Conservation (phyloP, 2,113 vertebrate genomes). For the Platysternon megacephalum region DNA sequence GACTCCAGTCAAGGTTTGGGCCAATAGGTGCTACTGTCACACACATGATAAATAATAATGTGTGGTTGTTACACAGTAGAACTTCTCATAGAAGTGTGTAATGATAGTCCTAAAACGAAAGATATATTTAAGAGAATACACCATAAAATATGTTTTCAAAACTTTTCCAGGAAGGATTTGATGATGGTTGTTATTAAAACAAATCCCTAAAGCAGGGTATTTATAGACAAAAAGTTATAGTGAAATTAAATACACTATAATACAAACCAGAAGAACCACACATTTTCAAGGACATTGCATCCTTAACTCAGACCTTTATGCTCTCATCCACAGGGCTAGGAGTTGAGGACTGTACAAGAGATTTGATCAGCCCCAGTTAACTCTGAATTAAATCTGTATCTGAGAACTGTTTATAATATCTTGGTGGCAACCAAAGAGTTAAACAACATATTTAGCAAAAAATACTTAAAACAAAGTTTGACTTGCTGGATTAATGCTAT, state of each 20-base stretch:
- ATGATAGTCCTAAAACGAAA: constrained; percentile 46
- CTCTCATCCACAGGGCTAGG: not conserved
- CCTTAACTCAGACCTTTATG: no score
- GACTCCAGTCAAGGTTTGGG: not conserved
- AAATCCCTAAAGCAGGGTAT: constrained; percentile 19
- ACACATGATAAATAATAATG: not conserved
- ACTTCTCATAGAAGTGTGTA: constrained; percentile 34
- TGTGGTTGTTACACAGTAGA: not conserved
- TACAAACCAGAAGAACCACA: no score
- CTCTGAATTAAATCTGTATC: constrained; percentile 46
- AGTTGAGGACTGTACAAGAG: constrained; percentile 26
- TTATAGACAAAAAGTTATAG: constrained; percentile 12
- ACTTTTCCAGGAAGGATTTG: constrained; percentile 56
- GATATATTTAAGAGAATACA: no score
- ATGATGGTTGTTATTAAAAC: constrained; percentile 34
- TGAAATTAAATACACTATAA: no score
- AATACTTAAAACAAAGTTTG: not conserved
- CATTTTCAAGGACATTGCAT: not conserved
- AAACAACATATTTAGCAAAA: constrained; percentile 14
- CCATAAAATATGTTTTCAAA: constrained; percentile 34
- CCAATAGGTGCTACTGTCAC: not conserved
- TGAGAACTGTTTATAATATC: constrained; percentile 66
- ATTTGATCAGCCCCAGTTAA: constrained; percentile 71
- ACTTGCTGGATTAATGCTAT: constrained; percentile 33
- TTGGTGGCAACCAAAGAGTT: constrained; percentile 31